Evolutionary conservation across 2,797 vertebrate genomes (phyloP), one percentile per base, ranked within the genome.

Genomic region (Leuciscus waleckii): DNA sequence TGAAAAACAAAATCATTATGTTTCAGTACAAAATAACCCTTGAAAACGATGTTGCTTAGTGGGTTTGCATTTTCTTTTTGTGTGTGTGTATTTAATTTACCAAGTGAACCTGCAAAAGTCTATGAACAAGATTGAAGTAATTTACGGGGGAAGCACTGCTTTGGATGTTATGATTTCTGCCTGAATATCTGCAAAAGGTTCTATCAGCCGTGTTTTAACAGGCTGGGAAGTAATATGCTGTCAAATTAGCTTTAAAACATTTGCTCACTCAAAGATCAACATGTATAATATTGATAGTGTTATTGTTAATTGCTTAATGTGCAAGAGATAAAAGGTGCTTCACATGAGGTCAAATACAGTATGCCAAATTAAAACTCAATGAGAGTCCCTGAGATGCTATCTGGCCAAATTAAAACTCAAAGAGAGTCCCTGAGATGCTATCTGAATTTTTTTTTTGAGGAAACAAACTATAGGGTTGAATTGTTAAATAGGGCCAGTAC

Each of bases 1-100:
- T 54, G 3, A 8, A 61, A 81, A 90, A 86, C 61, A 21, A 76
- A 81, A 68, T 61, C 41, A 81, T 79, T 87, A 89, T 32, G 39
- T 63, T 37, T 5, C 32, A 21, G 29, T 82, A 26, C 4, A 35
- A 29, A 86, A 39, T 21, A 77, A 58, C 54, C 13, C 23, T 63
- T 54, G 5, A 78, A 77, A 77, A n/a, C 0, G 6, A 1, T 39
- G 16, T 49, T 83, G 41, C 81, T 74, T 35, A 70, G 41, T 11
- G 56, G 70, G 1, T 26, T 61, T 2, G n/a, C 2, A 0, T 58
- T 17, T 7, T 16, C 5, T 29, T 16, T 26, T 26, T 11, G 11
- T 43, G 4, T 63, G 32, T 6, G 23, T 16, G 17, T 23, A 54
- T 49, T 76, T 51, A 21, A 67, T 76, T 51, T 26, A 29, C 61